Evolutionary conservation across 2,888 invertebrate species (phyloP).

Genomic region (Diplazon laetatorius): DNA sequence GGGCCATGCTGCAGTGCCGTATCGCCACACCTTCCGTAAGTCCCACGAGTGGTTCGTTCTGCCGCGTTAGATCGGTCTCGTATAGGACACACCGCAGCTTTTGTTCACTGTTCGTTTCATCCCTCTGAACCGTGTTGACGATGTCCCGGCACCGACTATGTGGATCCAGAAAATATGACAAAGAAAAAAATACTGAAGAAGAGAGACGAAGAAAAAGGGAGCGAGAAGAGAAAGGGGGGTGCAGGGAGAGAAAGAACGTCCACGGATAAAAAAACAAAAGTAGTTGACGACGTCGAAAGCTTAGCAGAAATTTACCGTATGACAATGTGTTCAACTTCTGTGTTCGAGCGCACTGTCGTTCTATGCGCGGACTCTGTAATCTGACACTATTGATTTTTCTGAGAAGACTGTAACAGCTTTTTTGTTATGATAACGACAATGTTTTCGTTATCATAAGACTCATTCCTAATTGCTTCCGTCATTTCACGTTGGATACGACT

Average conservation of each 20-base stretch:
- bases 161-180: slow-evolving; percentile 25
- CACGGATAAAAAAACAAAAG: slow-evolving; percentile 35
- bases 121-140: slow-evolving; percentile 28
- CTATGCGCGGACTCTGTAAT: background rate
- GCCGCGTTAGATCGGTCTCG: slow-evolving; percentile 14
- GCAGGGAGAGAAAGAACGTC: slow-evolving; percentile 12
- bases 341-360: slow-evolving; percentile 2
- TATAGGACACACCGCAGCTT: slow-evolving; percentile 37
- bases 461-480: background rate
- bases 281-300: slow-evolving; percentile 14
- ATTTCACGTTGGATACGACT: too few species aligned
- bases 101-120: slow-evolving; percentile 57
- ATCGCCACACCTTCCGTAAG: slow-evolving; percentile 23
- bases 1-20: slow-evolving; percentile 27
- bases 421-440: background rate
- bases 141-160: slow-evolving; percentile 37
- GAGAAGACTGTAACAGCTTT: slow-evolving; percentile 4
- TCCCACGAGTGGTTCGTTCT: slow-evolving; percentile 15
- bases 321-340: slow-evolving; percentile 26
- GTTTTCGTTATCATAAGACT: too few species aligned
- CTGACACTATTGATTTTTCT: background rate
- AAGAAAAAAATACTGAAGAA: slow-evolving; percentile 22
- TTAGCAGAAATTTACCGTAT: slow-evolving; percentile 36
- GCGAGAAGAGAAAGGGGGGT: slow-evolving; percentile 10
- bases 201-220: background rate